Evolutionary conservation across 2,888 invertebrate genomes (phyloP), one percentile per base, ranked within the genome.

Genomic region (Sphaerophoria taeniata): DNA sequence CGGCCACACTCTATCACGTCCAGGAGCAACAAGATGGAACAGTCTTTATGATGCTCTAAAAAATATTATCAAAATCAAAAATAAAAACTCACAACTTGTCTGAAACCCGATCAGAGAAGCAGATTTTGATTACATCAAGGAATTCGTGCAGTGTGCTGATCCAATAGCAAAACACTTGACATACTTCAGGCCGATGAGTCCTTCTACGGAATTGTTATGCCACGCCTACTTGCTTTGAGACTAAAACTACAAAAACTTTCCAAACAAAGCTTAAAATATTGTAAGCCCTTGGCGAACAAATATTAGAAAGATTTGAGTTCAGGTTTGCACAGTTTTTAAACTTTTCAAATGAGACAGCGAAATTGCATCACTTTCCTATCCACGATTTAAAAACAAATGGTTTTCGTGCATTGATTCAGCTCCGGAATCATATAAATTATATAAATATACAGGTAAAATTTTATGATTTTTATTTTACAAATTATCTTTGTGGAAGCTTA

Each of bases 311-410:
- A 51, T 39, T 77, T 6, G 67, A 45, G 67, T 7, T 39, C 31
- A n/a, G 61, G n/a, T 76, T 76, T 58, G 34, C 7, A 24, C 49
- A 70, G 34, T 76, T 70, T 16, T 58, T 56, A 14, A 55, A 55
- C 36, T 43, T 60, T 39, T 61, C 61, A 9, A 12, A 43, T 12
- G 33, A 34, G 31, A 33, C 45, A 53, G 58, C 43, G 1, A 47
- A 80, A 69, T 49, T 70, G 74, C 74, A 45, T 61, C 80, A 43
- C 31, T 80, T 2, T 71, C 73, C 47, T 80, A 49, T 61, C 69
- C 80, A 2, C 43, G 80, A 34, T 80, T 80, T 14, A 69, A 80
- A 36, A 63, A 71, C 51, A 71, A 78, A 63, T 78, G 71, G 71
- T 47, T 71, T 33, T 14, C 34, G 33, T 65, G 65, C 58, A 36